phyloP scores from a whole-genome alignment of 2,113 vertebrate genomes.

The Rafetus swinhoei region DNA sequence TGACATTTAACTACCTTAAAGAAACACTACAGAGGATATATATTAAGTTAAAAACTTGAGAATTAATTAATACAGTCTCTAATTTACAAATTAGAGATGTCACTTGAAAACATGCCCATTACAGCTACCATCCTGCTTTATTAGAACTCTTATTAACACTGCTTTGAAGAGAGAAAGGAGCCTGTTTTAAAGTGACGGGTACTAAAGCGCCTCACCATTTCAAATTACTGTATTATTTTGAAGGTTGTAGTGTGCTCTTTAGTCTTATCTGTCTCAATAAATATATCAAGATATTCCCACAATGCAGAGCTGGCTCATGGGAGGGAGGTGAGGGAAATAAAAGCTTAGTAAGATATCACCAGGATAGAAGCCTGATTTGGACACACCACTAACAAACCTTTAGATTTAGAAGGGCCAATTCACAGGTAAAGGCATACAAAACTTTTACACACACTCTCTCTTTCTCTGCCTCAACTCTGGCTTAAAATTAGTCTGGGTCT shows the following conservation, averaged over 20 bases:
- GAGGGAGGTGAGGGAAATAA: background rate
- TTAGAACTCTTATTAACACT: constrained; percentile 45
- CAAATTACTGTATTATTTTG: constrained; percentile 59
- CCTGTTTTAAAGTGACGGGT: constrained; percentile 44
- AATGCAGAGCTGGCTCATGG: background rate
- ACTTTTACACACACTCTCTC: background rate
- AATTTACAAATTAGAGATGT: constrained; percentile 32
- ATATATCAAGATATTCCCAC: constrained; percentile 28
- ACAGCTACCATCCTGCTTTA: background rate
- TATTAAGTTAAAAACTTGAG: background rate
- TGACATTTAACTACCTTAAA: background rate
- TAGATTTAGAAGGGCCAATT: background rate
- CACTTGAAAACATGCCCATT: constrained; percentile 42
- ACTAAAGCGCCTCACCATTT: constrained; percentile 18
- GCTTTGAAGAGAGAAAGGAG: constrained; percentile 21
- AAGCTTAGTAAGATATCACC: background rate
- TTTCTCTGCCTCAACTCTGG: background rate
- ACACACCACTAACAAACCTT: background rate
- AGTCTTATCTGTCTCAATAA: constrained; percentile 40
- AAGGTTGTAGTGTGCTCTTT: background rate
- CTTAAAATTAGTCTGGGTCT: background rate
- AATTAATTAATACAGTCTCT: constrained; percentile 9
- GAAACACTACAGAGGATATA: background rate
- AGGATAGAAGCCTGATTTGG: background rate
- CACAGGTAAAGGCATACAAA: background rate